A percentile compares a stretch with the other conserved stretches of the same genome.
Conservation (phyloP, 2,113 vertebrate genomes). For the Muntiacus muntjak region DNA sequence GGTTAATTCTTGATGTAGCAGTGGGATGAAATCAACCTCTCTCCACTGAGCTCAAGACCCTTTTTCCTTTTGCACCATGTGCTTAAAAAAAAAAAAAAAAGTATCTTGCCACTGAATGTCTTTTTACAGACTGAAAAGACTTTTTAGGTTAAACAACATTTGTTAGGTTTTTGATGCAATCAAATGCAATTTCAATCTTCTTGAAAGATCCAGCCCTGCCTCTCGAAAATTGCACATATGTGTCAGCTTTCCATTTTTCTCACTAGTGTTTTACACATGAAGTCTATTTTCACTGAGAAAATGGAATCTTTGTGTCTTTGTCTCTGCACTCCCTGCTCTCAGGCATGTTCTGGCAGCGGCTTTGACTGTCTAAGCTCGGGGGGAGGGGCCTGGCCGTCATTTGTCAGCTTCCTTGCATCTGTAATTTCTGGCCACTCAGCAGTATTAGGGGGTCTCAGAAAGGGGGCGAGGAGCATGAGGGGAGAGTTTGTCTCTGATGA, state of each 20-base stretch:
- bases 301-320: slow-evolving; percentile 92
- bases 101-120: slow-evolving; percentile 31
- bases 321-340: slow-evolving; percentile 82
- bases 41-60: background rate
- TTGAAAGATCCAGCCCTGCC: slow-evolving; percentile 49
- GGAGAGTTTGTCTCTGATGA: slow-evolving; percentile 60
- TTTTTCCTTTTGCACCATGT: slow-evolving; percentile 45
- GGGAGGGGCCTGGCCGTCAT: slow-evolving; percentile 77
- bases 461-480: slow-evolving; percentile 44
- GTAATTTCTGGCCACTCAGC: slow-evolving; percentile 88
- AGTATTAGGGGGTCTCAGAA: slow-evolving; percentile 79
- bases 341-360: slow-evolving; percentile 89
- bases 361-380: slow-evolving; percentile 76
- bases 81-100: slow-evolving; percentile 42
- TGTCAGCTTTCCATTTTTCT: slow-evolving; percentile 70
- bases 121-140: slow-evolving; percentile 61
- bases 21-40: background rate
- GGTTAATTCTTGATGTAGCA: slow-evolving; percentile 34
- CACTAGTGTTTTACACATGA: slow-evolving; percentile 69
- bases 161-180: slow-evolving; percentile 65
- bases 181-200: slow-evolving; percentile 64
- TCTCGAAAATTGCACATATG: slow-evolving; percentile 45
- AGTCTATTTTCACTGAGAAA: slow-evolving; percentile 78
- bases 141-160: slow-evolving; percentile 56
- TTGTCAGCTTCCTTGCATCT: slow-evolving; percentile 83